Conservation (phyloP, 2,888 invertebrate species). For the Spialia ferax region DNA sequence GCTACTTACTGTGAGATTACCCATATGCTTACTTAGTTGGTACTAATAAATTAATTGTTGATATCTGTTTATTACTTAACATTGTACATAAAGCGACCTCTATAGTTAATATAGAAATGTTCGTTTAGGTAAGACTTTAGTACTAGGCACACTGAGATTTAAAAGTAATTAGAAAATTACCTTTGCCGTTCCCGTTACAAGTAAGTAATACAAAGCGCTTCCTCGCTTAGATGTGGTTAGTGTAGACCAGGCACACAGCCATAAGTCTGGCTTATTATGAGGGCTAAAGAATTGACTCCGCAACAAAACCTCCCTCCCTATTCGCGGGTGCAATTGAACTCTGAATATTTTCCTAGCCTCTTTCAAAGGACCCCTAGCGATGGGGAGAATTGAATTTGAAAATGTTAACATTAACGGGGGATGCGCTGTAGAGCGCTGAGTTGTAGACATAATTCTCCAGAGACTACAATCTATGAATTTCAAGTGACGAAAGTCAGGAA, state of each 20-base stretch:
- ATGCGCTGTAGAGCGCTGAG: conserved; percentile 26
- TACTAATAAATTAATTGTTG: neutral
- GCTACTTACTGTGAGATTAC: no score
- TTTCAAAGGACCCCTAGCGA: conserved; percentile 26
- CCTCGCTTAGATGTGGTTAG: neutral
- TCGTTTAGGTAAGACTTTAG: no score
- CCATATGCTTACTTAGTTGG: no score
- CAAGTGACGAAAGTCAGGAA: conserved; percentile 6
- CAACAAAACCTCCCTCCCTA: conserved; percentile 4
- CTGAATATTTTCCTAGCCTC: conserved; percentile 13
- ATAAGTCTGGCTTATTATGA: neutral
- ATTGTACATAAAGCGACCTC: no score
- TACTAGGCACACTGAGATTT: no score
- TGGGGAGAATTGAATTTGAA: conserved; percentile 28
- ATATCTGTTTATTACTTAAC: neutral
- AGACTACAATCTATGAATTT: conserved; percentile 34
- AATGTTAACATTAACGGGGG: conserved; percentile 33
- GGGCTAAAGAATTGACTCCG: conserved; percentile 4
- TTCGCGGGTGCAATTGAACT: conserved; percentile 26
- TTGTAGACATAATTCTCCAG: conserved; percentile 20
- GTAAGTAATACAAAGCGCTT: neutral
- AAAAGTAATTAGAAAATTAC: no score
- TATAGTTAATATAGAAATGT: neutral
- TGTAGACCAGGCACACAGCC: neutral
- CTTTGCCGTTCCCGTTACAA: no score